These are phyloP conservation scores for Apoderus coryli DNA, from an alignment of 2,888 invertebrate genomes.

Conservation along the genomic window DNA sequence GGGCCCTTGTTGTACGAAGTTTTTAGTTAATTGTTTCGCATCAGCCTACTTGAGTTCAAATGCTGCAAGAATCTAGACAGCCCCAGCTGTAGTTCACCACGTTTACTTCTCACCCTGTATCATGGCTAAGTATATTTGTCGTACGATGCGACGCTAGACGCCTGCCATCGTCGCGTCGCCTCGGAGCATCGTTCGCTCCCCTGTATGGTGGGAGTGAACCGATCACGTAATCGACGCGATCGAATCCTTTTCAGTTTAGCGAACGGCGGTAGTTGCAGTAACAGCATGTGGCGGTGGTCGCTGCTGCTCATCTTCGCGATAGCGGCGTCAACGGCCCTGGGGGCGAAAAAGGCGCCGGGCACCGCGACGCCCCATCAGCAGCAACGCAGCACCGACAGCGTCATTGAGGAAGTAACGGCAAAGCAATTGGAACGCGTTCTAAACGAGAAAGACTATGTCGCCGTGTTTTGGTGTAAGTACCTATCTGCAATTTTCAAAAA, in stretches of 20 bases:
- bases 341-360: conserved; percentile 25
- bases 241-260: too few relatives aligned
- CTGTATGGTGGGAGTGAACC: too few relatives aligned
- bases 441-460: conserved; percentile 85
- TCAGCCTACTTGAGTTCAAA: too few relatives aligned
- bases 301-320: conserved; percentile 43
- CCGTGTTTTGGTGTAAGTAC: conserved; percentile 93
- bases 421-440: conserved; percentile 83
- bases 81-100: too few relatives aligned
- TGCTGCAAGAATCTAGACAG: too few relatives aligned
- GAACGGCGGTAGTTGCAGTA: conserved; percentile 16
- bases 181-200: conserved; percentile 12
- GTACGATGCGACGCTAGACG: background rate
- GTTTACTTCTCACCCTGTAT: too few relatives aligned
- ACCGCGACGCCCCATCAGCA: conserved; percentile 36
- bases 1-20: too few relatives aligned
- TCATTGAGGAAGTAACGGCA: conserved; percentile 87
- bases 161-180: conserved; percentile 9
- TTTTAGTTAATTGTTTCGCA: too few relatives aligned
- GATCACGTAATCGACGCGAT: too few relatives aligned
- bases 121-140: too few relatives aligned
- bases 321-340: conserved; percentile 32
- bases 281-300: conserved; percentile 35
- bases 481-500: too few relatives aligned
- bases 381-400: conserved; percentile 32